Conservation (phyloP, 2,888 invertebrate species). For the Rotaria macrura region DNA sequence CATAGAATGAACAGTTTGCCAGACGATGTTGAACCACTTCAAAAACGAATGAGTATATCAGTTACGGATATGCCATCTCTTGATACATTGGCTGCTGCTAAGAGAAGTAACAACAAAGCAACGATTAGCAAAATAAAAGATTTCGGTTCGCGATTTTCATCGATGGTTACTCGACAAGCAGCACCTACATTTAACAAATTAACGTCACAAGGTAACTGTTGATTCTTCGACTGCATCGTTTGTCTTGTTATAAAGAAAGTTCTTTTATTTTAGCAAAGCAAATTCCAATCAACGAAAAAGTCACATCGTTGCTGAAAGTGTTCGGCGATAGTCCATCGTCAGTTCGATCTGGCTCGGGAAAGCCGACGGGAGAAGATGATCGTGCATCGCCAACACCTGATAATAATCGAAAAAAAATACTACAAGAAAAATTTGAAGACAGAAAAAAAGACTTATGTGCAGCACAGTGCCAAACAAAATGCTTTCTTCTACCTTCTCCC, state of each 20-base stretch:
- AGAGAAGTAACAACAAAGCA: not conserved
- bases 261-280: not conserved
- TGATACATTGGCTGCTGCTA: not conserved
- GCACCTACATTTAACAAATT: not conserved
- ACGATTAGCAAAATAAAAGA: not conserved
- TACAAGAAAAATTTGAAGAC: not conserved
- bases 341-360: not conserved
- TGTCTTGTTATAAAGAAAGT: not conserved
- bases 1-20: conserved; percentile 7
- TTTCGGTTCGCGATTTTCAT: not conserved
- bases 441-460: not conserved
- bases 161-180: not conserved
- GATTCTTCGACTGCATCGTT: too few relatives aligned
- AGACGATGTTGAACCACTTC: not conserved
- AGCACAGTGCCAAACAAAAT: not conserved
- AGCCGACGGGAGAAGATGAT: not conserved
- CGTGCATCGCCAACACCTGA: not conserved
- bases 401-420: not conserved
- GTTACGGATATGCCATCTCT: not conserved
- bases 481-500: not conserved
- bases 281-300: not conserved
- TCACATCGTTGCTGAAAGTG: not conserved
- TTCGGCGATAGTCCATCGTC: not conserved
- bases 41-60: not conserved
- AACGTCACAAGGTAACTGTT: not conserved